Base-by-base conservation (phyloP, 2,888 invertebrate genomes). In the Conomelus anceps region DNA sequence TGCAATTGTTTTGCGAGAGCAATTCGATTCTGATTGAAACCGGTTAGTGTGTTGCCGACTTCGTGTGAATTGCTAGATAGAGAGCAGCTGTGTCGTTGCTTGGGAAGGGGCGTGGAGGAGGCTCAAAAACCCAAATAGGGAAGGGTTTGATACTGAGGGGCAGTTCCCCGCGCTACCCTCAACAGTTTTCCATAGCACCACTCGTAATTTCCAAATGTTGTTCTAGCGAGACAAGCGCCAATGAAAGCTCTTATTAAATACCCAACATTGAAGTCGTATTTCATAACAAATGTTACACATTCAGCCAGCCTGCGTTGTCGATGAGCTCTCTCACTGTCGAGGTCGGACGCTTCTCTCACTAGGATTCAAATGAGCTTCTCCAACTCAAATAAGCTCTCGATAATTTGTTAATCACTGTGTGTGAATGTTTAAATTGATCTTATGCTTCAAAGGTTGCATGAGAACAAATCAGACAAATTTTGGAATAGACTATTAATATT, bases 171-270 rank as follows among this genome's bases (percentile, higher is more conserved):
- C n/a, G n/a, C n/a, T n/a, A n/a, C n/a, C 63, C 13, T 63, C 17
- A n/a, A n/a, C 63, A 34, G 63, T 63, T 63, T 63, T 63, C 34
- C 63, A 63, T 63, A 63, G 63, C 63, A n/a, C 63, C n/a, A 63
- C 63, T 86, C 86, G 86, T 86, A 86, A 86, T 86, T 86, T 86
- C 20, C 23, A 85, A 85, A 85, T 23, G 85, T 24, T 22, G 22
- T 85, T 23, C 24, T 20, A 86, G 22, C 11, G 6, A n/a, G 26
- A 26, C 24, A 86, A 29, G 86, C 26, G 86, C 86, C 23, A 22
- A 24, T n/a, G 86, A 85, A 86, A 86, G 86, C 86, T 23, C 86
- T 86, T 26, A 86, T 86, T 86, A 86, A 86, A 86, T 86, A 86
- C 26, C 24, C 23, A 86, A 86, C 86, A 86, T 23, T 23, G 85